Evolutionary conservation across 2,888 invertebrate genomes (phyloP).

Genomic region (Chrysolina americana): DNA sequence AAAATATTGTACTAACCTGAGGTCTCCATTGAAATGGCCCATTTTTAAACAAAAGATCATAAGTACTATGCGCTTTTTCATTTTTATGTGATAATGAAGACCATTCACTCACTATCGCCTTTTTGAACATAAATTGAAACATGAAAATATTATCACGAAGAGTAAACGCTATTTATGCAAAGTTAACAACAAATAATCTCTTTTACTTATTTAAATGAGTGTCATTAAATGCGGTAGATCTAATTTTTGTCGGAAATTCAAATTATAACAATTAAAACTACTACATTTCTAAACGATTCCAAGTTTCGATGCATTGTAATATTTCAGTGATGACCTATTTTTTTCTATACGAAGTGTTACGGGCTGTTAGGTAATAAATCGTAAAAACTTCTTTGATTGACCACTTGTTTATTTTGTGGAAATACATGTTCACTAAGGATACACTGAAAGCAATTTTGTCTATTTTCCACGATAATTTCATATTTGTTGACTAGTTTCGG

Average conservation of each 20-base stretch:
- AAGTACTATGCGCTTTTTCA: not conserved
- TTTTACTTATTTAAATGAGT: conserved; percentile 28
- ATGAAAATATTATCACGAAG: conserved; percentile 2
- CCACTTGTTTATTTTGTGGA: too few species aligned
- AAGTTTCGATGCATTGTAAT: not conserved
- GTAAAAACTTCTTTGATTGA: too few species aligned
- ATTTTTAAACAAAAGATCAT: not conserved
- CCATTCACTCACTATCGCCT: not conserved
- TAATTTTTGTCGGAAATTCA: conserved; percentile 31
- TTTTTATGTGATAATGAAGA: not conserved
- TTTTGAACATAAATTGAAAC: not conserved
- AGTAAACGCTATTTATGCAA: conserved; percentile 6
- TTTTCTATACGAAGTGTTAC: conserved; percentile 3
- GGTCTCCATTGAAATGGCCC: not conserved
- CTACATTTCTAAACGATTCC: conserved; percentile 1
- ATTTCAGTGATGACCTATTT: conserved; percentile 5
- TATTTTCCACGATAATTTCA: too few species aligned
- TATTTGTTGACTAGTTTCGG: too few species aligned
- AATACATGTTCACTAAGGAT: too few species aligned
- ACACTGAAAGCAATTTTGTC: too few species aligned
- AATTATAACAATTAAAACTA: conserved; percentile 37
- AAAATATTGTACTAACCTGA: conserved; percentile 5
- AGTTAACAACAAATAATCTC: conserved; percentile 5
- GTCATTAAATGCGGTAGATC: not conserved
- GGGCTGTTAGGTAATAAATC: too few species aligned